These are phyloP conservation scores for Adrianichthys oophorus DNA, from an alignment of 2,797 vertebrate genomes.

Conservation along the genomic window DNA sequence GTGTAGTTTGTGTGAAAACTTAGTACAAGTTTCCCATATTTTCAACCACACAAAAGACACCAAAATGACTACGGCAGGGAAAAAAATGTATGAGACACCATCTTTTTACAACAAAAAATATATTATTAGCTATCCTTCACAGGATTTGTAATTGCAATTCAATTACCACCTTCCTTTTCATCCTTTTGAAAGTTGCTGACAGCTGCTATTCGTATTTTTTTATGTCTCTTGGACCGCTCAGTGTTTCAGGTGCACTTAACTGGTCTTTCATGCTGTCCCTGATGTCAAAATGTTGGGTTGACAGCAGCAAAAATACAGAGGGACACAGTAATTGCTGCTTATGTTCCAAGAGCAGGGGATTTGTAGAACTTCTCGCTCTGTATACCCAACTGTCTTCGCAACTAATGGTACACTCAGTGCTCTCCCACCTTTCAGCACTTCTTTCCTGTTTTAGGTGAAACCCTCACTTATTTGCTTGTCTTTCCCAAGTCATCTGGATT, in stretches of 20 bases:
- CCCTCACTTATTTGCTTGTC: slow-evolving; percentile 68
- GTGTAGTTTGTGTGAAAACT: background rate
- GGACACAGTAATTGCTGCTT: slow-evolving; percentile 73
- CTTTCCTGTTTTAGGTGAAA: slow-evolving; percentile 72
- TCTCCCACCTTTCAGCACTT: slow-evolving; percentile 65
- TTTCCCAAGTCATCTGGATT: slow-evolving; percentile 60
- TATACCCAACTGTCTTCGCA: slow-evolving; percentile 66
- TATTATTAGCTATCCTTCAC: background rate
- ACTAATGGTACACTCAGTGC: slow-evolving; percentile 71
- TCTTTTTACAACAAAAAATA: too few species aligned
- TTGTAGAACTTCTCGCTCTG: slow-evolving; percentile 65
- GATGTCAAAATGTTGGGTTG: slow-evolving; percentile 69
- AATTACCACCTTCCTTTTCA: slow-evolving; percentile 40
- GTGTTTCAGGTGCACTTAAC: slow-evolving; percentile 61
- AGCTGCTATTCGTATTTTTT: slow-evolving; percentile 74
- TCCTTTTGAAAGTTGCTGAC: slow-evolving; percentile 50
- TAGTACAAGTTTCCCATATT: too few species aligned
- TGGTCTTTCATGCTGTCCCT: slow-evolving; percentile 58
- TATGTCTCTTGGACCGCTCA: slow-evolving; percentile 41
- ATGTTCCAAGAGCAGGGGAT: slow-evolving; percentile 61
- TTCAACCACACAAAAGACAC: too few species aligned
- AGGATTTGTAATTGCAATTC: slow-evolving; percentile 31
- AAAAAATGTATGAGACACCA: too few species aligned
- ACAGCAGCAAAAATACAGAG: slow-evolving; percentile 71
- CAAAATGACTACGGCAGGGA: too few species aligned